Conservation (phyloP, 2,113 vertebrate genomes). For the Anarhynchus alexandrinus region DNA sequence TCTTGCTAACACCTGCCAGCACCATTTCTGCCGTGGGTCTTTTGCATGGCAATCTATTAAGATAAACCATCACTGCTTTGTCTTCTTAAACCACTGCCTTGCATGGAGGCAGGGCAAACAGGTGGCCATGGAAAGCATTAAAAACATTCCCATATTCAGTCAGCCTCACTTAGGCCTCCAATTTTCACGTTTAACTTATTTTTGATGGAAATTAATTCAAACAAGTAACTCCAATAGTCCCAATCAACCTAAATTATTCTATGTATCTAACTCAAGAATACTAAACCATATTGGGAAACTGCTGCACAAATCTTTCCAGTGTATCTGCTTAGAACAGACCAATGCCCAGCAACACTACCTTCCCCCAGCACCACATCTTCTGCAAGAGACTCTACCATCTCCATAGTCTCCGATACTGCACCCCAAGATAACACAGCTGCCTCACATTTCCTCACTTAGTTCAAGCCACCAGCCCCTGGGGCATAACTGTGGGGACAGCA, state of each 20-base stretch:
- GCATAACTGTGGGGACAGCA: neutral
- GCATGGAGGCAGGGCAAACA: neutral
- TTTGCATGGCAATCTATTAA: neutral
- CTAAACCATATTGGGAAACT: neutral
- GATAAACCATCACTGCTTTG: neutral
- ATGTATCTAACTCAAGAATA: neutral
- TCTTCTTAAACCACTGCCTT: neutral
- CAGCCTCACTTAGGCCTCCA: neutral
- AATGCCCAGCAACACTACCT: neutral
- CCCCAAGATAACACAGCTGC: neutral
- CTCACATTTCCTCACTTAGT: neutral
- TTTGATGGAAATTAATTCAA: no score
- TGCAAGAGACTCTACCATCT: neutral
- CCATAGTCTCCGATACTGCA: neutral
- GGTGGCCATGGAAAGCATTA: neutral
- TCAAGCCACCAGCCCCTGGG: neutral
- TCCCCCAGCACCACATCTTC: neutral
- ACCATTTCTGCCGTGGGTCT: neutral
- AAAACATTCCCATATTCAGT: neutral
- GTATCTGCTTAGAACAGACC: accelerated
- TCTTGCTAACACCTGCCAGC: neutral
- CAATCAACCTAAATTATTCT: neutral
- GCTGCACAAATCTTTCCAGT: neutral
- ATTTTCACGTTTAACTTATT: neutral
- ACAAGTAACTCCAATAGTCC: neutral